Base-by-base conservation (phyloP, 2,113 vertebrate genomes). In the Dinomys branickii region DNA sequence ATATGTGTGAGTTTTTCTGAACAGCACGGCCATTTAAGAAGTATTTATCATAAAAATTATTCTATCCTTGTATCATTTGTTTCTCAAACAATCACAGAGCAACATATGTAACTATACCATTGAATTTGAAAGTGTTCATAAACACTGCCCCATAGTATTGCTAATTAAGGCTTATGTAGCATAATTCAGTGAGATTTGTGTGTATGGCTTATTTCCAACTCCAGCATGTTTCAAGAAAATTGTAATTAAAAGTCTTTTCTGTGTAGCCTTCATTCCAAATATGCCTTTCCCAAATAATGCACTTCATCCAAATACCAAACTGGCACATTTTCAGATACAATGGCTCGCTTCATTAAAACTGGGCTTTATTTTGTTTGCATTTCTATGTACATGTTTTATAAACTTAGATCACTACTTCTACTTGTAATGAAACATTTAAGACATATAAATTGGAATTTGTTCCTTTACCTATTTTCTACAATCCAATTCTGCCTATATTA, bases 91-190 rank as follows among this genome's bases (percentile, higher is more conserved):
- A n/a, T 87, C 38, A 77, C 52, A 85, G 20, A 85, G 44, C 69
- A 82, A 82, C 63, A 88, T 90, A 85, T 80, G 82, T 67, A 97
- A 85, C 38, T 54, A 69, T 78, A 91, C 5, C 24, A 73, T 22
- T 93, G 83, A 85, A 83, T 93, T 91, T 94, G 94, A 63, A 90
- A 95, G 33, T 83, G 38, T 63, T 94, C 89, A 93, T 91, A 96
- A 95, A 82, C 44, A 86, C 58, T 38, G 0, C 11, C 58, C 35
- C 71, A n/a, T 69, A 92, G 44, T 30, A 85, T 93, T 91, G 63
- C 54, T 97, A 94, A 97, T 85, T 92, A 61, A 84, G n/a, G 24
- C 16, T 95, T 88, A 86, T 65, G 93, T 96, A 83, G 41, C 38
- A 91, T 73, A 84, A 67, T 86, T 91, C 52, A 86, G 44, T 86